A percentile compares a stretch with the other conserved stretches of the same genome.
phyloP scores from a whole-genome alignment of 1,140 invertebrate species.

The Drosophila sproati region DNA sequence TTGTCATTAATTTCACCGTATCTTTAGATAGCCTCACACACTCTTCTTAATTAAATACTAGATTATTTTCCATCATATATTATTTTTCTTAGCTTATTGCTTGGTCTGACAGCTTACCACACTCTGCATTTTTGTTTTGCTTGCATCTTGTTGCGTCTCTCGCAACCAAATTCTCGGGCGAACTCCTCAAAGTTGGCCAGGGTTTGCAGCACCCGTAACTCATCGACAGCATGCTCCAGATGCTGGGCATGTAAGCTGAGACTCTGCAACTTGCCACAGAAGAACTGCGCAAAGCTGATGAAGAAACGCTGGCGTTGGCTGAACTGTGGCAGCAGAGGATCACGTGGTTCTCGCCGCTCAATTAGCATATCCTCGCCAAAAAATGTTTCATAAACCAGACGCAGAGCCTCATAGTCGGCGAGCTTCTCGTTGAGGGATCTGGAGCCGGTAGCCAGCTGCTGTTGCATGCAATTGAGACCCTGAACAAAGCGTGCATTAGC shows the following conservation, averaged over 20 bases:
- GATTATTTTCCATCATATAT: too few species aligned
- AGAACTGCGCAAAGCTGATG: constrained; percentile 93
- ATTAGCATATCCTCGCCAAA: constrained; percentile 48
- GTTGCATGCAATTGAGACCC: constrained; percentile 71
- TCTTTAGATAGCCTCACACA: too few species aligned
- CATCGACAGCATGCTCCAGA: constrained; percentile 92
- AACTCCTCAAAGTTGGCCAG: constrained; percentile 94
- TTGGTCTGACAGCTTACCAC: constrained; percentile 86
- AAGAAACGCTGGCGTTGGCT: constrained; percentile 92
- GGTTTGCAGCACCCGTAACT: constrained; percentile 91
- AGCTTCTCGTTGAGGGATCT: constrained; percentile 73
- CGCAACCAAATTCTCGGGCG: constrained; percentile 89
- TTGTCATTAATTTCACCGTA: too few species aligned
- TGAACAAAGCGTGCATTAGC: constrained; percentile 64
- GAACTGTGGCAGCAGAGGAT: constrained; percentile 86
- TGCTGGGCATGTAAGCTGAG: constrained; percentile 90
- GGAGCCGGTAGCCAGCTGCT: constrained; percentile 72
- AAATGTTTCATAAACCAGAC: constrained; percentile 68
- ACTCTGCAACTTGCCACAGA: constrained; percentile 94
- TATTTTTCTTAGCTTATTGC: constrained; percentile 1
- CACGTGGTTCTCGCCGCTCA: constrained; percentile 47
- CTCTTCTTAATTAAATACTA: too few species aligned
- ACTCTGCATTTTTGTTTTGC: constrained; percentile 92
- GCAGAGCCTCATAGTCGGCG: constrained; percentile 75
- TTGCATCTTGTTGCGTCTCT: constrained; percentile 91